Base-by-base conservation (phyloP, 2,113 vertebrate species). In the Lycaon pictus region DNA sequence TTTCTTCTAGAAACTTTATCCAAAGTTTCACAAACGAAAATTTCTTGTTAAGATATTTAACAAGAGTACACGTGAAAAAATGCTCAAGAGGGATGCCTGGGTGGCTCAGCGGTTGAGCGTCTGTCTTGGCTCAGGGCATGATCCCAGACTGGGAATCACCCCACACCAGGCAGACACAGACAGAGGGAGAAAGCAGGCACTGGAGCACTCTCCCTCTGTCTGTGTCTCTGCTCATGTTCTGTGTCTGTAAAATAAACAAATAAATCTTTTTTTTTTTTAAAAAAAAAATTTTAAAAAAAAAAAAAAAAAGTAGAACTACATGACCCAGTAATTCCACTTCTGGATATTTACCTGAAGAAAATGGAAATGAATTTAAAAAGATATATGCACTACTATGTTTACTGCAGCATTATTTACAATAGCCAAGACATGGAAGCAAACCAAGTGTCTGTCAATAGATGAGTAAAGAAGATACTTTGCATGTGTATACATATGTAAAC, bases 1-100 rank as follows among this genome's bases (percentile, higher is more conserved):
- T 93, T 96, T 91, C 65, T 88, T 48, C 71, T 58, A 81, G 55
- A 97, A 80, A 19, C 84, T 95, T 82, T 76, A 97, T 53, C 67
- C 94, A 82, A 97, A 85, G 71, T 85, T 85, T 95, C 69, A 69
- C 32, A 74, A 71, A 60, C 60, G 37, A 92, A 85, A 96, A 80
- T 65, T 72, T 91, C 86, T 81, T 13, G 1, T 86, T 84, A 96
- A 95, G 93, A 76, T 55, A 69, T 60, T 93, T 88, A 93, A 82
- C 55, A 91, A 76, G 37, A 77, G 19, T 77, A 43, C 72, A 43
- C 22, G 15, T 7, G 6, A 74, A 74, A 43, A 74, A 37, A 74
- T 74, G 72, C 22, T 74, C 37, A 74, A 56, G 5, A 56, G 55
- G 55, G 55, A 56, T 16, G 55, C 55, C 55, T 56, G 55, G 55